Evolutionary conservation across 2,888 invertebrate genomes (phyloP).

Genomic region (Caenorhabditis japonica): DNA sequence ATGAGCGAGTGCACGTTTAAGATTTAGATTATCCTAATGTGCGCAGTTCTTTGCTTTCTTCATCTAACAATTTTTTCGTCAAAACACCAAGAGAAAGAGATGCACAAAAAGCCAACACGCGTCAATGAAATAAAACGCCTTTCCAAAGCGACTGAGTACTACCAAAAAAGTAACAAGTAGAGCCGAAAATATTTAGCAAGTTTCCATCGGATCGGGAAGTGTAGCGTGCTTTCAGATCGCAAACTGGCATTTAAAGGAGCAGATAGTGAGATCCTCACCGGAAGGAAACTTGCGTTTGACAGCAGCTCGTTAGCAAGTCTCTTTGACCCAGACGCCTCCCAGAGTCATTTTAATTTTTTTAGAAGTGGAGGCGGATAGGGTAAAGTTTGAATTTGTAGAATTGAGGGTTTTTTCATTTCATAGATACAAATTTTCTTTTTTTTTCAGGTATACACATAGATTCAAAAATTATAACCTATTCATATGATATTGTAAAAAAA

Average conservation of each 20-base stretch:
- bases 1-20: constrained; percentile 20
- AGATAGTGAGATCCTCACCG: constrained; percentile 35
- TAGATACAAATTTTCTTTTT: too few relatives aligned
- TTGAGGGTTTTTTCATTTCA: too few relatives aligned
- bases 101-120: background rate
- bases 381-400: too few relatives aligned
- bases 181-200: background rate
- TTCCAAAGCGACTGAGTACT: too few relatives aligned
- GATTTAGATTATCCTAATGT: constrained; percentile 45
- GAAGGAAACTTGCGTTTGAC: constrained; percentile 60
- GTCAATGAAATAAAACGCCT: too few relatives aligned
- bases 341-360: constrained; percentile 16
- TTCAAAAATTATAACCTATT: too few relatives aligned
- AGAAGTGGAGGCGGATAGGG: too few relatives aligned
- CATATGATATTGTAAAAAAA: too few relatives aligned
- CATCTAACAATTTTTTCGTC: background rate
- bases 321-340: constrained; percentile 26
- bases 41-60: constrained; percentile 25
- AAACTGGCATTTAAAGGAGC: constrained; percentile 40
- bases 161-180: background rate
- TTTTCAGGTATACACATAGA: too few relatives aligned
- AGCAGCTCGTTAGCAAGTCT: constrained; percentile 56
- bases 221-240: constrained; percentile 47
- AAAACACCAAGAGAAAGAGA: background rate
- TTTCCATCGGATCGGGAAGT: constrained; percentile 25